These are phyloP conservation scores for Chaetogeoica ovagalla DNA, from an alignment of 2,888 invertebrate species.

Conservation along the genomic window DNA sequence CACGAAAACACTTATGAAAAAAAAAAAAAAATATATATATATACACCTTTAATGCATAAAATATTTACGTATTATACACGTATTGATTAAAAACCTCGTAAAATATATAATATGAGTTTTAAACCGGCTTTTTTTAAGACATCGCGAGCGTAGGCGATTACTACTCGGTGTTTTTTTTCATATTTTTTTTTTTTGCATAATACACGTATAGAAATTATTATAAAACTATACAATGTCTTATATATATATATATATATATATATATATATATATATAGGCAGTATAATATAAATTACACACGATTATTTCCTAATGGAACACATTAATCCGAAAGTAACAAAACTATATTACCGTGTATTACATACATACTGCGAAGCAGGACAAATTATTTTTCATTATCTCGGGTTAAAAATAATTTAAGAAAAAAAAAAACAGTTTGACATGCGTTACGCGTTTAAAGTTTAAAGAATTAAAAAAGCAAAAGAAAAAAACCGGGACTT, in stretches of 20 bases:
- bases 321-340: neutral
- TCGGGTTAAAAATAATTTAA: too few relatives aligned
- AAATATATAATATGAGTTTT: neutral
- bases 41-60: neutral
- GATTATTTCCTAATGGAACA: neutral
- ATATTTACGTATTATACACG: neutral
- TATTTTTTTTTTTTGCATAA: constrained; percentile 10
- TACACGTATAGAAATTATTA: neutral
- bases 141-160: constrained; percentile 18
- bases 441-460: too few relatives aligned
- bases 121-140: constrained; percentile 30
- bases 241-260: too few relatives aligned
- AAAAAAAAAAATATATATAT: neutral
- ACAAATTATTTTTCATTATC: neutral
- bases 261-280: neutral
- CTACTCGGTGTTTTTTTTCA: neutral
- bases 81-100: constrained; percentile 23
- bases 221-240: neutral
- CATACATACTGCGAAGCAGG: too few relatives aligned
- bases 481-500: too few relatives aligned
- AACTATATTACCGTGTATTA: neutral
- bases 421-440: too few relatives aligned
- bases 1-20: neutral
- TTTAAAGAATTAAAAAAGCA: too few relatives aligned
- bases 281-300: neutral